phyloP scores from a whole-genome alignment of 2,113 vertebrate genomes.

The Puma concolor region DNA sequence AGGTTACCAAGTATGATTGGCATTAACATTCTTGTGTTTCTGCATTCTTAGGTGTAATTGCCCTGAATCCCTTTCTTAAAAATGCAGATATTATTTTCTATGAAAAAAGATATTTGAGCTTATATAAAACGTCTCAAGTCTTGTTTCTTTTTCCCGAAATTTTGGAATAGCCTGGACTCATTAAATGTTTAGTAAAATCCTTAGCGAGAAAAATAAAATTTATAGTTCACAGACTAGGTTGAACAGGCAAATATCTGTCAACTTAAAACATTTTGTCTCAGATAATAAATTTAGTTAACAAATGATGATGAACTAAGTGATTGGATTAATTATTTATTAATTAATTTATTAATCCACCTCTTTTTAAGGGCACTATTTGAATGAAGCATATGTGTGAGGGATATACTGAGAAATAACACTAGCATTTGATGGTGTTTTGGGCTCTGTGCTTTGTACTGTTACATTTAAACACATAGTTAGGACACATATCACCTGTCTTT shows the following conservation, averaged over 20 bases:
- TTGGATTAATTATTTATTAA: background rate
- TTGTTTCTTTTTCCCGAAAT: background rate
- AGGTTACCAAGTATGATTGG: background rate
- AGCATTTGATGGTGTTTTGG: background rate
- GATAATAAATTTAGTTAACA: background rate
- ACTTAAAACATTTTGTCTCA: slow-evolving; percentile 41
- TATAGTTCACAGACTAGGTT: background rate
- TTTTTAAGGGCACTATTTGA: background rate
- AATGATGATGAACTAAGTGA: background rate
- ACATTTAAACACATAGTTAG: background rate
- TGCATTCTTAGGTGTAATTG: background rate
- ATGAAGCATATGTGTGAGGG: background rate
- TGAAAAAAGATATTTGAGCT: background rate
- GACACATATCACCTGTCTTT: background rate
- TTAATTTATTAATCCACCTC: background rate
- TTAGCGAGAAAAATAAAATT: slow-evolving; percentile 10
- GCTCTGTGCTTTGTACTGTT: background rate
- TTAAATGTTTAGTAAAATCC: background rate
- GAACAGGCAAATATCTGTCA: slow-evolving; percentile 26
- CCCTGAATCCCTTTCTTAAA: background rate
- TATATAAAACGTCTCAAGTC: background rate
- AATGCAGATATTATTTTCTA: background rate
- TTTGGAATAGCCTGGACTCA: slow-evolving; percentile 6
- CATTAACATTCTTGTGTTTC: background rate
- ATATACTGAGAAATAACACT: background rate